Base-by-base conservation (phyloP, 2,113 vertebrate genomes). In the Cryptotis parvus region DNA sequence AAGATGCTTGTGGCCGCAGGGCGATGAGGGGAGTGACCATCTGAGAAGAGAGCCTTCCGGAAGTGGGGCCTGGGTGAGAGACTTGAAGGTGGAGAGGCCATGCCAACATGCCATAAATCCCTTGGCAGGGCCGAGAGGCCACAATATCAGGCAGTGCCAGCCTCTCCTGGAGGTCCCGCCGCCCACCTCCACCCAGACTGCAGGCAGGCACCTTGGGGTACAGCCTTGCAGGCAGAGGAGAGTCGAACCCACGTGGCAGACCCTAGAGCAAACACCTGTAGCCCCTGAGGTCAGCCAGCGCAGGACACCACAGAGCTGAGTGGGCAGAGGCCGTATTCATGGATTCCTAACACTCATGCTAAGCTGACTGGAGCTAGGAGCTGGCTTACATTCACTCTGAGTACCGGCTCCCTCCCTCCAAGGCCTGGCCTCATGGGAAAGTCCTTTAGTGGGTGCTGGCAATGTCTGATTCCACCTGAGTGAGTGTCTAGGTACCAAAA, bases 381-480 rank as follows among this genome's bases (percentile, higher is more conserved):
- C 5, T 45, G 76, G 55, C n/a, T n/a, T n/a, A n/a, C 55, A 58
- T 18, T 6, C 20, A 33, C 70, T 76, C 37, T 63, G 68, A 88
- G n/a, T 39, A 66, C 29, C 31, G 74, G n/a, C 8, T 66, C 35
- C 65, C 29, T 39, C 31, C 27, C 35, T 61, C 41, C 6, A 1
- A 37, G n/a, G 16, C 27, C 63, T 76, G 29, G 14, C 29, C 74
- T 68, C 16, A 4, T 61, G 9, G n/a, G 45, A 35, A 70, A 86
- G n/a, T 75, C 26, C 12, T 87, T 75, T 55, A 70, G 55, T 74
- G 74, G 26, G 79, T 2, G 27, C 82, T 93, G 61, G 33, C 22
- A 87, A 63, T 6, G 41, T 58, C 18, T 6, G 22, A 91, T 66
- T 74, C 33, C 14, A 76, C 33, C 61, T 70, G 45, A 24, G 43